Evolutionary conservation across 2,113 vertebrate species (phyloP), one percentile per base, ranked within the genome.

Genomic region (Montifringilla adamsi): DNA sequence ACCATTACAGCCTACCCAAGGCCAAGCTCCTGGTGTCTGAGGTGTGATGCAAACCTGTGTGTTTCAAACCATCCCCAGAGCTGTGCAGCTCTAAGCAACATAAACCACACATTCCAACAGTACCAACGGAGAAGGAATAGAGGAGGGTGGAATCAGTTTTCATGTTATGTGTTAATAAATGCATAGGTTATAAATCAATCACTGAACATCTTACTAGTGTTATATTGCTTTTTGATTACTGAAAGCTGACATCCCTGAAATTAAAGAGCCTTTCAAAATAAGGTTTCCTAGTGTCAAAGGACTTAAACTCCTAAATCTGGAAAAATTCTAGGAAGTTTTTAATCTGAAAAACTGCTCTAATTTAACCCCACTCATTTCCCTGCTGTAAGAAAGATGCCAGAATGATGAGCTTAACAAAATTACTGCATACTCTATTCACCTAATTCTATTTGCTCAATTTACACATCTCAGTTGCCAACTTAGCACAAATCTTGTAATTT

Each of bases 11-110:
- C n/a, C 75, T 27, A 15, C 10, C 69, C 4, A 4, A 66, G 37
- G 17, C 46, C 82, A 77, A 43, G 59, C 44, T 83, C 35, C 47
- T 2, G 0, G 13, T 0, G n/a, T 7, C 52, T 33, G 5, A 0
- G 52, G 46, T 11, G 10, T 5, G 59, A 76, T 4, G 27, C 33
- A 87, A 63, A 55, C 15, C 37, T 3, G 3, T 4, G 5, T 3
- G 13, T 27, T 74, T 43, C 64, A 78, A 62, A 93, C 52, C 70
- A 63, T 7, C 37, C 56, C 41, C 24, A 12, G 69, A 64, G n/a
- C 47, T 49, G 7, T 7, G 10, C 41, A 66, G 60, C 59, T 43
- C 44, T 7, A 41, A 33, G 73, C 43, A 72, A 33, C 47, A 35
- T 2, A 37, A 90, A 84, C n/a, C 16, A 12, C 7, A 5, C 15